Evolutionary conservation across 1,140 invertebrate genomes (phyloP).

Genomic region (Magallana gigas): DNA sequence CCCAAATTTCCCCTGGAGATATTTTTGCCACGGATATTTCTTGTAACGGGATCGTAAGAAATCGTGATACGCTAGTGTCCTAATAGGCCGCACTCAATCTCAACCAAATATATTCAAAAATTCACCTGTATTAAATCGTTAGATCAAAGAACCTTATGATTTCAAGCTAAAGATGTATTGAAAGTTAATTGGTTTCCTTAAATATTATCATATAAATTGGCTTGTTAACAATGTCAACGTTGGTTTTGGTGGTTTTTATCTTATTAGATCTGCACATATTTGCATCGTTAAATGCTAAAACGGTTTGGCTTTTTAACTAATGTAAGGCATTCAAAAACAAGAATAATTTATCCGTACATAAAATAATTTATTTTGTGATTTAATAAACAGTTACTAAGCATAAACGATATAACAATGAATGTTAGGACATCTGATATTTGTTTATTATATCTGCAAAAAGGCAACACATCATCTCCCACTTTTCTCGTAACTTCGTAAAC

Average conservation of each 20-base stretch:
- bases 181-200: slow-evolving; percentile 23
- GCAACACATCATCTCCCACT: background rate
- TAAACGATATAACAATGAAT: slow-evolving; percentile 37
- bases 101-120: slow-evolving; percentile 22
- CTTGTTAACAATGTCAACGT: background rate
- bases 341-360: background rate
- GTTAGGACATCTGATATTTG: background rate
- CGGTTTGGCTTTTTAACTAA: background rate
- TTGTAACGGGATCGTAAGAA: slow-evolving; percentile 12
- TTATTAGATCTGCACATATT: background rate
- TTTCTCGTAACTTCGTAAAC: background rate
- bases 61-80: background rate
- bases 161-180: background rate
- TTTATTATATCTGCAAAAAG: background rate
- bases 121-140: background rate
- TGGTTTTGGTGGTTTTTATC: too few species aligned
- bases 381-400: slow-evolving; percentile 32
- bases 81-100: background rate
- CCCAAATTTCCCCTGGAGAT: background rate
- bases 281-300: background rate
- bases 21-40: background rate
- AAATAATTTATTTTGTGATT: slow-evolving; percentile 37
- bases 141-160: background rate
- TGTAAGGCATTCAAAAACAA: background rate
- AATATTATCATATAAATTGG: slow-evolving; percentile 20